Evolutionary conservation across 2,113 vertebrate species (phyloP), one percentile per base, ranked within the genome.

Genomic region (Chitala chitala): DNA sequence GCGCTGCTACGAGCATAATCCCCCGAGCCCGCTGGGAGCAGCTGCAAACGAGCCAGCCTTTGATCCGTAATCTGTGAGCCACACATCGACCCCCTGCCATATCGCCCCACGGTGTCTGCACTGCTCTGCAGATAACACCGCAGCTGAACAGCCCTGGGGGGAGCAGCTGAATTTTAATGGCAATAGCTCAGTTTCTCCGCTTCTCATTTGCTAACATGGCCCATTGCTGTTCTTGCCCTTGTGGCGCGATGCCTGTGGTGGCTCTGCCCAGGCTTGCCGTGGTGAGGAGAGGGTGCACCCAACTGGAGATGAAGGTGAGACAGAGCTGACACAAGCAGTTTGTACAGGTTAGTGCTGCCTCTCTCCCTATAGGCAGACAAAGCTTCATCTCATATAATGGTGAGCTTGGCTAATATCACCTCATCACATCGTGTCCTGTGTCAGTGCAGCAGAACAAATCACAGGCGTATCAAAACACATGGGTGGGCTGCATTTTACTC

Each of bases 371-470:
- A 70, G 81, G 76, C 74, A 64, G 74, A 69, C 56, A 76, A 76
- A 46, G 17, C 65, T 78, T 68, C 59, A 71, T 81, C 76, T 44
- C 63, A 81, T 79, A 44, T 15, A 40, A 29, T 80, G n/a, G n/a
- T n/a, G n/a, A n/a, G n/a, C n/a, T n/a, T n/a, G 72, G 72, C 70
- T 53, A 15, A 20, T 24, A n/a, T 44, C 3, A 40, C 38, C 2
- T 24, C 20, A 9, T 10, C 24, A n/a, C 63, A 66, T 2, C n/a
- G 63, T 9, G 78, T 72, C 79, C 65, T 72, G 75, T 69, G 72
- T 78, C 75, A 46, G 44, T 68, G 77, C 82, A 77, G 74, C 71
- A 64, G 78, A 83, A 78, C 69, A 83, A 81, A 85, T 81, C 42
- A 56, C 69, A 68, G 65, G n/a, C n/a, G n/a, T n/a, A n/a, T n/a